phyloP scores from a whole-genome alignment of 2,888 invertebrate species.

The Orthosia gracilis region DNA sequence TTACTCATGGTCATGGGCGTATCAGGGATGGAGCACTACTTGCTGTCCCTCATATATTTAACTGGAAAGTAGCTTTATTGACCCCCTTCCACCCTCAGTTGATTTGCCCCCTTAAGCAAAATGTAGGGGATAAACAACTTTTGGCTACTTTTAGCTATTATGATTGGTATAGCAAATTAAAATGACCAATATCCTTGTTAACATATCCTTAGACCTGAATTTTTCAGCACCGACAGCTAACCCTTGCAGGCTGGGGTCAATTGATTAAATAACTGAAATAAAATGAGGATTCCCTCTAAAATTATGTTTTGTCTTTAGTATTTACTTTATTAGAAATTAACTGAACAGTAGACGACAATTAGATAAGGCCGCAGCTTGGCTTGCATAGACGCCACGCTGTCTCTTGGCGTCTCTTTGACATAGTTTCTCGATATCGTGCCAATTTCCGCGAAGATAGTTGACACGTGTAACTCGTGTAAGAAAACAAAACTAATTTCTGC shows the following conservation, averaged over 20 bases:
- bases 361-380: not conserved
- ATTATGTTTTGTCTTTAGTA: not conserved
- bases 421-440: constrained; percentile 5
- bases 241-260: not conserved
- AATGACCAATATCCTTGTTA: no score
- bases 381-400: not conserved
- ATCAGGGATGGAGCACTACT: not conserved
- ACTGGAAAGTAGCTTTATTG: not conserved
- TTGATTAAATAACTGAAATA: not conserved
- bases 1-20: not conserved
- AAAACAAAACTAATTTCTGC: not conserved
- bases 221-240: not conserved
- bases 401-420: constrained; percentile 5
- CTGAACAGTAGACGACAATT: not conserved
- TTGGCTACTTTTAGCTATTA: not conserved
- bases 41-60: not conserved
- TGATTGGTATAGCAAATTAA: not conserved
- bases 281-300: no score
- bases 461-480: constrained; percentile 9
- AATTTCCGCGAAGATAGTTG: constrained; percentile 15
- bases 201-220: not conserved
- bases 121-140: not conserved
- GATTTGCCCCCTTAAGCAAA: not conserved
- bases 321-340: not conserved
- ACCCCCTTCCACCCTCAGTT: not conserved